Percentiles rank a stretch among this genome's conserved stretches.
These are phyloP conservation scores for Gyps fulvus DNA, from an alignment of 2,113 vertebrate species.

Conservation along the genomic window DNA sequence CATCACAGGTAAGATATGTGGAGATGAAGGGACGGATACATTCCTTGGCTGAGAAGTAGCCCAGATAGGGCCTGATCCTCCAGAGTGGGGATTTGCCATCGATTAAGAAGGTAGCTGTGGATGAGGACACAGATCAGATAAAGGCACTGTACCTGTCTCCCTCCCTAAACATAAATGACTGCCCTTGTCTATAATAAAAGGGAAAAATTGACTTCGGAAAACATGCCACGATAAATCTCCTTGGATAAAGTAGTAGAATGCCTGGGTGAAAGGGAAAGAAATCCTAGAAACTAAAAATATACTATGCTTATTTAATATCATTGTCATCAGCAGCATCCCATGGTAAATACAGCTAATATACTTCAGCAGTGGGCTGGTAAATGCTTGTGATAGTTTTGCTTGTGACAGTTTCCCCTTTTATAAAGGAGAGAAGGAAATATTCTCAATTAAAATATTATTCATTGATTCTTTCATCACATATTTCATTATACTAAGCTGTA, in stretches of 20 bases:
- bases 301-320: neutral
- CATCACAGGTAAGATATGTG: neutral
- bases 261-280: neutral
- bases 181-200: constrained; percentile 37
- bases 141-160: constrained; percentile 23
- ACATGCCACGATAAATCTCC: neutral
- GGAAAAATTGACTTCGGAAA: neutral
- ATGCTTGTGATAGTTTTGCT: neutral
- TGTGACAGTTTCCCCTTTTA: neutral
- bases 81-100: neutral
- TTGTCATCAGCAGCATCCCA: neutral
- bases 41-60: neutral
- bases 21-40: neutral
- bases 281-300: neutral
- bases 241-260: neutral
- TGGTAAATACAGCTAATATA: neutral
- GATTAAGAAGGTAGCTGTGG: neutral
- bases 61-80: neutral
- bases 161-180: constrained; percentile 32
- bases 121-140: constrained; percentile 25
- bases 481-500: constrained; percentile 13
- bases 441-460: neutral
- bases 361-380: neutral
- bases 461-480: neutral
- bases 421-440: neutral